Conservation (phyloP, 2,888 invertebrate genomes). For the Limnephilus rhombicus region DNA sequence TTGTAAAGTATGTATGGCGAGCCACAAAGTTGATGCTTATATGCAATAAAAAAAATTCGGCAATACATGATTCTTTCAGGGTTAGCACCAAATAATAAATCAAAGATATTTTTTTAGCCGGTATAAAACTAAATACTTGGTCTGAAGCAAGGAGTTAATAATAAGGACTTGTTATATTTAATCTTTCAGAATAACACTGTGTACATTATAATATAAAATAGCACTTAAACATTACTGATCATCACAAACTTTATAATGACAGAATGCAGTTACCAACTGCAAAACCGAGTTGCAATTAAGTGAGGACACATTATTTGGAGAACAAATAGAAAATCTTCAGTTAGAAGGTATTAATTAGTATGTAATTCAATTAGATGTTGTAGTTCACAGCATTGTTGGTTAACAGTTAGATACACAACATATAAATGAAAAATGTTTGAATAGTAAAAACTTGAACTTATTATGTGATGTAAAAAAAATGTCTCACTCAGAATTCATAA, state of each 20-base stretch:
- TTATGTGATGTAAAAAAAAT: neutral
- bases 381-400: neutral
- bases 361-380: neutral
- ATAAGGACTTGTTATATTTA: neutral
- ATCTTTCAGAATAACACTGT: neutral
- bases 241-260: neutral
- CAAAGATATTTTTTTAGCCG: neutral
- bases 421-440: neutral
- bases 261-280: neutral
- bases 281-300: neutral
- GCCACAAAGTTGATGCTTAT: too few species aligned
- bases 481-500: slow-evolving; percentile 20
- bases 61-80: neutral
- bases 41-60: too few species aligned
- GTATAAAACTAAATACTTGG: neutral
- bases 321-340: neutral
- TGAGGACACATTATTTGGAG: too few species aligned
- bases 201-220: neutral
- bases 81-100: neutral
- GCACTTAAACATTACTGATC: neutral
- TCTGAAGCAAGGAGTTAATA: neutral
- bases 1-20: too few species aligned
- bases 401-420: neutral
- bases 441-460: neutral
- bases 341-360: neutral